Evolutionary conservation across 1,140 invertebrate genomes (phyloP), one percentile per base, ranked within the genome.

Genomic region (Venturia canescens): DNA sequence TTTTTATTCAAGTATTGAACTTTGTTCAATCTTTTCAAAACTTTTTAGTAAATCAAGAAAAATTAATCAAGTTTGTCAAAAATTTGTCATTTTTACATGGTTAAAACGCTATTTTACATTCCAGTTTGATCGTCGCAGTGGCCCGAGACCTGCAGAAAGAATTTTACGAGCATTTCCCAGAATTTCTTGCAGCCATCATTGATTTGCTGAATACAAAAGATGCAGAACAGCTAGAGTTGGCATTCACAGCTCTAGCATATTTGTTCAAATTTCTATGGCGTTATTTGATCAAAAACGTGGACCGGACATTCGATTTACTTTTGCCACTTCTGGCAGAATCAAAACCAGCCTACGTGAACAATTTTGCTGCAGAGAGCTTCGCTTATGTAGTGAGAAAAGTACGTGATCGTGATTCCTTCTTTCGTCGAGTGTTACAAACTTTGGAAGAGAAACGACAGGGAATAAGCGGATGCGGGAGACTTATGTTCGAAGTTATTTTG

Each of bases 361-460:
- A 95, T 88, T 98, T 98, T 94, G 97, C 97, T n/a, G 96, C 97
- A 1, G 97, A 98, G 91, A 97, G 97, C 92, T 98, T 99, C 93
- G 95, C 97, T 16, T 98, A 97, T 93, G 95, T 98, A 1, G 96
- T 97, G 9, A 92, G 97, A 82, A 98, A 98, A 94, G 95, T 97
- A 50, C 95, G 94, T 84, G 96, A 98, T 84, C 96, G 96, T 84
- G 93, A 95, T 11, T 93, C 94, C 23, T 96, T 98, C 89, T 92
- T 98, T 29, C 90, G 93, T 69, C 92, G 96, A 27, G 89, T 98
- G 9, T 91, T 98, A 5, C 92, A 93, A 85, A 93, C 94, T 38
- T 90, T 98, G 11, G 88, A 95, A 81, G 92, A 93, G 50, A 93
- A 94, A 88, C 92, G 94, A 84, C 93, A 96, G 88, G 94, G 94